A percentile compares a stretch with the other conserved stretches of the same genome.
Conservation (phyloP, 2,888 invertebrate genomes). For the Nematopogon swammerdamellus region DNA sequence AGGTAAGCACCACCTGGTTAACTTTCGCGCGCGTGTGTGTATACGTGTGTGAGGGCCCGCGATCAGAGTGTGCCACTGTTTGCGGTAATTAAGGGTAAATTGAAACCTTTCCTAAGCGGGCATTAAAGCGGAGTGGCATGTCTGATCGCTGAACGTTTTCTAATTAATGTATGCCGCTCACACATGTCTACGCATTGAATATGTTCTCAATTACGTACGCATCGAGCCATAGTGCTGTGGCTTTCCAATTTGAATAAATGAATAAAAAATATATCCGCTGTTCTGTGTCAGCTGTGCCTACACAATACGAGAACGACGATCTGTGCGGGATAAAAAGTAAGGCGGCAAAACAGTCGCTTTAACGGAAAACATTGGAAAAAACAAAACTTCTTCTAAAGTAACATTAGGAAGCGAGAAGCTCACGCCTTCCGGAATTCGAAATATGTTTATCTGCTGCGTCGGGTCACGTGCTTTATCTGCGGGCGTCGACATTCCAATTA, state of each 20-base stretch:
- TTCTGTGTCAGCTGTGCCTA: too few relatives aligned
- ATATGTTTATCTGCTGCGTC: background rate
- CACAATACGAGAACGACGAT: too few relatives aligned
- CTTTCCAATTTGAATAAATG: too few relatives aligned
- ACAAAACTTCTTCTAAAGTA: background rate
- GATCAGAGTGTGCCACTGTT: background rate
- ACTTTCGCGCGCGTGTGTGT: background rate
- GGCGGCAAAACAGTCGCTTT: background rate
- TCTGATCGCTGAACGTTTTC: background rate
- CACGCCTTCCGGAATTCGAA: background rate
- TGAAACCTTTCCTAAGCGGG: background rate
- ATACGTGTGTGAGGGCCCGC: background rate
- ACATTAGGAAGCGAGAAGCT: background rate
- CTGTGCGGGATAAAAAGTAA: too few relatives aligned
- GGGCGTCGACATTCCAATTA: background rate
- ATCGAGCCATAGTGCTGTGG: too few relatives aligned
- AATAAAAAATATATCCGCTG: too few relatives aligned
- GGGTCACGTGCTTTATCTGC: background rate
- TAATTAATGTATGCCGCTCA: background rate
- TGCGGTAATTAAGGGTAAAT: too few relatives aligned
- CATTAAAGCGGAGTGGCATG: background rate
- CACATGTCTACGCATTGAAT: too few relatives aligned
- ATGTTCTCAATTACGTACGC: too few relatives aligned
- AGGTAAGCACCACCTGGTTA: background rate
- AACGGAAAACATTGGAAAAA: background rate